phyloP scores from a whole-genome alignment of 2,888 invertebrate species.

The Synanthedon vespiformis region DNA sequence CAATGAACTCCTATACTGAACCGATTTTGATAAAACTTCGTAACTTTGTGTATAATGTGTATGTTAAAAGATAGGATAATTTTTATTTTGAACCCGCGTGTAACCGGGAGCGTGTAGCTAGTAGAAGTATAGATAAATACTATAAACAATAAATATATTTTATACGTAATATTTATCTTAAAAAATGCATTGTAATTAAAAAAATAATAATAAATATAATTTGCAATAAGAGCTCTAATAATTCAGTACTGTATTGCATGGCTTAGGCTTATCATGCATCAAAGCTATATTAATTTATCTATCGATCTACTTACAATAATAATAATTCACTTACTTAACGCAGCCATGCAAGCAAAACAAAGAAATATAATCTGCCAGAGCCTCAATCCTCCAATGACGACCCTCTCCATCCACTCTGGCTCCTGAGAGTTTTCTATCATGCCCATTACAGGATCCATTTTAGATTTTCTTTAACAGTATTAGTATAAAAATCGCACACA shows the following conservation, averaged over 20 bases:
- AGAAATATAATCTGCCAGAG: slow-evolving; percentile 87
- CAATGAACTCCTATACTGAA: too few species aligned
- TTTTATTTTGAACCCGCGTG: too few species aligned
- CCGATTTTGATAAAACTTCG: too few species aligned
- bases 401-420: slow-evolving; percentile 80
- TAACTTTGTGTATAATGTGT: too few species aligned
- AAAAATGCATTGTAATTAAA: too few species aligned
- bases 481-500: slow-evolving; percentile 7
- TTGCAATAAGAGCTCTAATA: background rate
- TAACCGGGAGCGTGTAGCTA: too few species aligned
- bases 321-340: slow-evolving; percentile 66
- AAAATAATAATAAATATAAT: too few species aligned
- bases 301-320: background rate
- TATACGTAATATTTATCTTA: too few species aligned
- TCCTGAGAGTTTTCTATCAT: slow-evolving; percentile 57
- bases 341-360: slow-evolving; percentile 72
- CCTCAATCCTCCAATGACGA: slow-evolving; percentile 76
- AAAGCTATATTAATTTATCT: background rate
- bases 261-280: background rate
- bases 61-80: too few species aligned
- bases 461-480: background rate
- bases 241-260: background rate
- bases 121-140: too few species aligned
- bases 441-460: slow-evolving; percentile 53
- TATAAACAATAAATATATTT: too few species aligned